phyloP scores from a whole-genome alignment of 2,888 invertebrate species.

The Drosophila austrosaltans region DNA sequence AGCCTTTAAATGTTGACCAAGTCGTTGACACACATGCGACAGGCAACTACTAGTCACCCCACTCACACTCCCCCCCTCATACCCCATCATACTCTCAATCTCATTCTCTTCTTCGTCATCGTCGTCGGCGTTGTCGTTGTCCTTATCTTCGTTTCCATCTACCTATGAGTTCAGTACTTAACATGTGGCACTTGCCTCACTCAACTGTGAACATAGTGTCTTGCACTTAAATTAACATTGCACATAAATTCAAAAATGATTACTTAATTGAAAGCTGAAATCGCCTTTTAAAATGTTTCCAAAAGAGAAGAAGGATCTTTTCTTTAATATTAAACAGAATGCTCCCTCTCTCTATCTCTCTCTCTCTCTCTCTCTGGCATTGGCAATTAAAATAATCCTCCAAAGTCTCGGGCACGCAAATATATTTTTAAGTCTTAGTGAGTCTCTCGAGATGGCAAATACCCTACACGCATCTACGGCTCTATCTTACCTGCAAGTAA shows the following conservation, averaged over 20 bases:
- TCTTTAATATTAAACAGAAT: too few species aligned
- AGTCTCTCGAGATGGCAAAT: not conserved
- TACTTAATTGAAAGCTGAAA: too few species aligned
- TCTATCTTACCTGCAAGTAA: not conserved
- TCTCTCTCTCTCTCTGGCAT: not conserved
- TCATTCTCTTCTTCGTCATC: not conserved
- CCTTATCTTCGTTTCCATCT: slow-evolving; percentile 9
- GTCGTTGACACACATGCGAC: slow-evolving; percentile 78
- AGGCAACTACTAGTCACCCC: slow-evolving; percentile 25
- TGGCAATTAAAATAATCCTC: not conserved
- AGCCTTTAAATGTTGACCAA: slow-evolving; percentile 77
- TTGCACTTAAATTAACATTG: too few species aligned
- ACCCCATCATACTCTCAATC: not conserved
- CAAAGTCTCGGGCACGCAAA: not conserved
- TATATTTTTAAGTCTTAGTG: not conserved
- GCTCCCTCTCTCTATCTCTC: too few species aligned
- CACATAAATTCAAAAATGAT: too few species aligned
- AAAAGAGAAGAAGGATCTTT: too few species aligned
- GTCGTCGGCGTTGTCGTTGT: not conserved
- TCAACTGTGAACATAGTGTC: not conserved
- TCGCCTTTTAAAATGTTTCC: too few species aligned
- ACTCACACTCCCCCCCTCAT: not conserved
- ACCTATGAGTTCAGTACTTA: slow-evolving; percentile 5
- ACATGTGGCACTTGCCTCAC: not conserved
- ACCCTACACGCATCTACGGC: not conserved